Conservation (phyloP, 2,113 vertebrate species). For the Chiloscyllium plagiosum region DNA sequence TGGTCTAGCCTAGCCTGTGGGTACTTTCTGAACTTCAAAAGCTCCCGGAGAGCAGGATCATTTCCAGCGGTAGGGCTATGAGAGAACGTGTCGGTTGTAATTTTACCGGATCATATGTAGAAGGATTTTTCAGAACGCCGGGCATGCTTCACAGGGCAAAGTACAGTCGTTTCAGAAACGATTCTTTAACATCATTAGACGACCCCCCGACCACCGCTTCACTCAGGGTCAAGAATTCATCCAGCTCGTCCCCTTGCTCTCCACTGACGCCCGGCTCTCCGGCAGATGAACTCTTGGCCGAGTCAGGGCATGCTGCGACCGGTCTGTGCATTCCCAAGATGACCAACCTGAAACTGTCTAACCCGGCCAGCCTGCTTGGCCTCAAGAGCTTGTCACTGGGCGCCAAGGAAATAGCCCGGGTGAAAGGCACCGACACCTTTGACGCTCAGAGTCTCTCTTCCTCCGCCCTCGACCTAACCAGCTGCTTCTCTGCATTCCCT, state of each 20-base stretch:
- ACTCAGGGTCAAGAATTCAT: conserved; percentile 30
- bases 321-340: conserved; percentile 72
- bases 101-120: conserved; percentile 56
- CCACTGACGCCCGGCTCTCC: conserved; percentile 50
- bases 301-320: conserved; percentile 57
- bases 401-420: conserved; percentile 54
- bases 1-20: neutral
- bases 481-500: conserved; percentile 50
- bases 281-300: conserved; percentile 52
- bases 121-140: conserved; percentile 60
- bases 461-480: conserved; percentile 47
- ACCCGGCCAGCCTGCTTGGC: conserved; percentile 57
- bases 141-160: conserved; percentile 90
- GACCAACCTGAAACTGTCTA: conserved; percentile 70
- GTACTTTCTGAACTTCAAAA: conserved; percentile 10
- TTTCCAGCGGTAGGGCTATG: conserved; percentile 61
- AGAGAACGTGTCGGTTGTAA: conserved; percentile 62
- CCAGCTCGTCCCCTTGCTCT: conserved; percentile 53
- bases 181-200: conserved; percentile 72
- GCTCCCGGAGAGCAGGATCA: conserved; percentile 44
- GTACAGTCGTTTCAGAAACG: conserved; percentile 85
- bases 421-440: conserved; percentile 56
- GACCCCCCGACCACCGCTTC: conserved; percentile 55
- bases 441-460: conserved; percentile 51
- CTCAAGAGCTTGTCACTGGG: conserved; percentile 66